Evolutionary conservation across 2,797 vertebrate genomes (phyloP).

Genomic region (Acanthurus leucopareius): DNA sequence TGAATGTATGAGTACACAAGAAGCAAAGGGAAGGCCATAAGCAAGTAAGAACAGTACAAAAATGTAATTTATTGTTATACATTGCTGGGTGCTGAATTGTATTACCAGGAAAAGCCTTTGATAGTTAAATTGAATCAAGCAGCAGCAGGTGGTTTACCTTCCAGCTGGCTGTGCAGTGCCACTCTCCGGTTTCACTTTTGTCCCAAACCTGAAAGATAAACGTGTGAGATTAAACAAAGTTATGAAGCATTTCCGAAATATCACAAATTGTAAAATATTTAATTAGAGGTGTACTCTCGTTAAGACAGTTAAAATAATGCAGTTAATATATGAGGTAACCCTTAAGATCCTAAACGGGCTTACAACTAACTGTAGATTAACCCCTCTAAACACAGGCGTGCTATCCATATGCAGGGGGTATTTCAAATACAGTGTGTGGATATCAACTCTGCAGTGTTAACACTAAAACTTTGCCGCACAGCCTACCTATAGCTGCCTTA

Average conservation of each 20-base stretch:
- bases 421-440: background rate
- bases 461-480: background rate
- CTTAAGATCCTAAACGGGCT: background rate
- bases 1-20: background rate
- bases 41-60: background rate
- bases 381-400: too few relatives aligned
- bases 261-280: too few relatives aligned
- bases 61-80: background rate
- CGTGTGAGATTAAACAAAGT: background rate
- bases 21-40: background rate
- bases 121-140: background rate
- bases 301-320: background rate
- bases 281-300: background rate
- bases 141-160: constrained; percentile 86
- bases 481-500: background rate
- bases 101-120: background rate
- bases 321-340: background rate
- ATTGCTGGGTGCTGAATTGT: background rate
- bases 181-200: constrained; percentile 96
- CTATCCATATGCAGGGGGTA: background rate
- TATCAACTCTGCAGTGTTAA: constrained; percentile 1
- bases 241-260: background rate
- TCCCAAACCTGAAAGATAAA: constrained; percentile 93
- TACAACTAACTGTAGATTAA: too few relatives aligned
- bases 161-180: constrained; percentile 99